Percentiles rank a stretch among this genome's conserved stretches.
Conservation (phyloP, 1,140 invertebrate species). For the Brachionus paranguensis region DNA sequence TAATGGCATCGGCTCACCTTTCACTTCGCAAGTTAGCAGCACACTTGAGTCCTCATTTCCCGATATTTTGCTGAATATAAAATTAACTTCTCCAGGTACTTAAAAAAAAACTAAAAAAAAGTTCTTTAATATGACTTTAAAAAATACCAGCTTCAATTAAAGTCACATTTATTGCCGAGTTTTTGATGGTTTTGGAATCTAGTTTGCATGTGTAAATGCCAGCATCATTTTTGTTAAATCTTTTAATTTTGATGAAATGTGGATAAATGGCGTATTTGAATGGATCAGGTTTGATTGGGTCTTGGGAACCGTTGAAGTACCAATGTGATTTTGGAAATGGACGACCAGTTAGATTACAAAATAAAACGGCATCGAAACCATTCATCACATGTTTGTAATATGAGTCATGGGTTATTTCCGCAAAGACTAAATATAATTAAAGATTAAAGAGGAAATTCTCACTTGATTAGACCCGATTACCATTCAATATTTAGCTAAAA, state of each 20-base stretch:
- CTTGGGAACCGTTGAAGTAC: background rate
- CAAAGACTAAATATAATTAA: background rate
- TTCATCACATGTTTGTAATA: conserved; percentile 18
- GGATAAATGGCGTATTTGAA: conserved; percentile 26
- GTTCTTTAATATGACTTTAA: background rate
- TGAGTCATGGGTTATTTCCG: background rate
- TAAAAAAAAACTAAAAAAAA: background rate
- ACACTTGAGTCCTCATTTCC: background rate
- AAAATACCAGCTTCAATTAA: conserved; percentile 2
- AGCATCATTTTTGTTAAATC: background rate
- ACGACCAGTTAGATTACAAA: conserved; percentile 7
- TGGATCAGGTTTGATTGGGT: background rate
- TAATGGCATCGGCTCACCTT: background rate
- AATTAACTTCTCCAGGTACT: conserved; percentile 16
- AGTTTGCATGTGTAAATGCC: conserved; percentile 17
- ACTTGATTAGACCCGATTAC: background rate
- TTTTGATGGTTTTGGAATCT: background rate
- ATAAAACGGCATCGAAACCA: background rate
- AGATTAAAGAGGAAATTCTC: background rate
- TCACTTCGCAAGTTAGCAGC: background rate
- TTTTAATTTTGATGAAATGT: background rate
- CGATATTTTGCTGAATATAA: background rate
- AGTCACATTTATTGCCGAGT: background rate
- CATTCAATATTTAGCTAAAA: background rate
- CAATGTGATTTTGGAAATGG: conserved; percentile 3